Conservation (phyloP, 1,140 invertebrate species). For the Asbolus verrucosus region DNA sequence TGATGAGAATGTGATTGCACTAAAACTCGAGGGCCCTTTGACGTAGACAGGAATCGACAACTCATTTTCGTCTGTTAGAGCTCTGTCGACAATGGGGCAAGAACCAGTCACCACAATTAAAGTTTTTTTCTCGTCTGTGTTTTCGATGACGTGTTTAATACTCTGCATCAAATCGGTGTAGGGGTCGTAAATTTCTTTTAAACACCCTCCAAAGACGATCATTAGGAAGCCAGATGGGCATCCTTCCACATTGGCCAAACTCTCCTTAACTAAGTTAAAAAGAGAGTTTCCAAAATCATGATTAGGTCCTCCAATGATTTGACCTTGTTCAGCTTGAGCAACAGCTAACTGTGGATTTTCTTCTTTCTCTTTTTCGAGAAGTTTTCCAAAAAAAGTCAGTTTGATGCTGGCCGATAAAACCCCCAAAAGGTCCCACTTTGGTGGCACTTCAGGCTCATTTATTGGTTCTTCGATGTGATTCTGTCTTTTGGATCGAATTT, state of each 20-base stretch:
- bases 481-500: slow-evolving; percentile 52
- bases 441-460: background rate
- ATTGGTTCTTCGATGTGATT: background rate
- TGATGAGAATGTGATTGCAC: background rate
- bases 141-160: slow-evolving; percentile 56
- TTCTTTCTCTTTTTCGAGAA: slow-evolving; percentile 47
- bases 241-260: slow-evolving; percentile 44
- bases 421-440: slow-evolving; percentile 54
- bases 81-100: slow-evolving; percentile 41
- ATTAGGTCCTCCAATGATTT: slow-evolving; percentile 47
- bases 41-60: slow-evolving; percentile 15
- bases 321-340: background rate
- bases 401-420: slow-evolving; percentile 54
- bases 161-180: slow-evolving; percentile 54
- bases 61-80: background rate
- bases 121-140: slow-evolving; percentile 48
- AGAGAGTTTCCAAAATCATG: slow-evolving; percentile 43
- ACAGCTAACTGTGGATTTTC: background rate
- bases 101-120: slow-evolving; percentile 54
- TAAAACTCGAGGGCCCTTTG: slow-evolving; percentile 4
- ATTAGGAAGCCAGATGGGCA: slow-evolving; percentile 51
- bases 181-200: slow-evolving; percentile 47
- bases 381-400: slow-evolving; percentile 55
- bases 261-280: slow-evolving; percentile 52
- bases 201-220: slow-evolving; percentile 55